Evolutionary conservation across 2,797 vertebrate genomes (phyloP).

Genomic region (Sciurus vulgaris): DNA sequence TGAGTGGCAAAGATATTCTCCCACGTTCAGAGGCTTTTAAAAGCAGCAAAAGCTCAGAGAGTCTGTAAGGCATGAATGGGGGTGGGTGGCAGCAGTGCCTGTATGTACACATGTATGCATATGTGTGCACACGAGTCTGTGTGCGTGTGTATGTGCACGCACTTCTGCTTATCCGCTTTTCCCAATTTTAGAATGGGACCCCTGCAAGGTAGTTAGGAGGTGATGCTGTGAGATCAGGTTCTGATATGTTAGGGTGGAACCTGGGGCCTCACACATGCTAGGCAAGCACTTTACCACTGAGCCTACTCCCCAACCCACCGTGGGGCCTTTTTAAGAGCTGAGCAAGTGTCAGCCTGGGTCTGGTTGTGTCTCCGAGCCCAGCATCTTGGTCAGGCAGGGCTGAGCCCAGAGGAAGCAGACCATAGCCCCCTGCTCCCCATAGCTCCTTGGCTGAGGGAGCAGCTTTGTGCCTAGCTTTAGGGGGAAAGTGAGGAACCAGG

Average conservation of each 20-base stretch:
- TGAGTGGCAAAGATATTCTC: too few species aligned
- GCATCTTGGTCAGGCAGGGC: neutral
- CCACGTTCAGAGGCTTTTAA: neutral
- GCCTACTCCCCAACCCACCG: neutral
- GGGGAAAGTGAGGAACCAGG: too few species aligned
- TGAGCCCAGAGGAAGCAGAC: neutral
- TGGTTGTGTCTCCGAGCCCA: too few species aligned
- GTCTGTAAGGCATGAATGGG: rapidly evolving
- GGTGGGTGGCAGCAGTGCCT: too few species aligned
- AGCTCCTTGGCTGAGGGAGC: neutral
- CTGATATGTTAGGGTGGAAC: neutral
- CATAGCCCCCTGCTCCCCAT: neutral
- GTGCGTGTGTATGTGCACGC: too few species aligned
- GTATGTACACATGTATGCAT: neutral
- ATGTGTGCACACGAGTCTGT: too few species aligned
- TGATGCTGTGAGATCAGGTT: neutral
- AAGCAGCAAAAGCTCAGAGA: neutral
- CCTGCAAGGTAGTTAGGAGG: too few species aligned
- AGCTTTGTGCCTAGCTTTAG: too few species aligned
- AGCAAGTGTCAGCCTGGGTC: neutral
- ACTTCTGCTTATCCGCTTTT: too few species aligned
- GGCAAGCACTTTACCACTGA: too few species aligned
- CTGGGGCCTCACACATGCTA: too few species aligned
- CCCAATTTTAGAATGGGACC: too few species aligned
- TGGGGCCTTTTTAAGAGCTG: neutral